These are phyloP conservation scores for Halichoeres trimaculatus DNA, from an alignment of 2,113 vertebrate genomes.

Conservation along the genomic window DNA sequence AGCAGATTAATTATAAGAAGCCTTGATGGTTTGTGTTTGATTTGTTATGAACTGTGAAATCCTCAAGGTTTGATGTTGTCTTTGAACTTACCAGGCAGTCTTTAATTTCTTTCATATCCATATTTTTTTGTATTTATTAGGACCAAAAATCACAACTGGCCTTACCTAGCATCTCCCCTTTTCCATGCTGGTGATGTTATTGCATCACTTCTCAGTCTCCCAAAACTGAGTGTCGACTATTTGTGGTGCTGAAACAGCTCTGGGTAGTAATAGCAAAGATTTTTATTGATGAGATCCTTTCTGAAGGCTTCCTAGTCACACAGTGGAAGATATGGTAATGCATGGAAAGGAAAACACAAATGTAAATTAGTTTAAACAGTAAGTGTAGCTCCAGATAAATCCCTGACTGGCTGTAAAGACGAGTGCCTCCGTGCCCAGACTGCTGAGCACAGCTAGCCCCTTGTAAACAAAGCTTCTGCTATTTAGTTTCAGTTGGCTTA, in stretches of 20 bases:
- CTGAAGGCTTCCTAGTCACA: slow-evolving; percentile 43
- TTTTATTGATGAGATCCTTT: slow-evolving; percentile 60
- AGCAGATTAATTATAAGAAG: not conserved
- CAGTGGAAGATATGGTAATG: slow-evolving; percentile 74
- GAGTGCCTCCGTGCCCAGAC: slow-evolving; percentile 73
- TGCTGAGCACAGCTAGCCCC: slow-evolving; percentile 72
- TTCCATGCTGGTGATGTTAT: slow-evolving; percentile 12
- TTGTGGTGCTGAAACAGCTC: slow-evolving; percentile 20
- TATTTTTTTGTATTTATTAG: slow-evolving; percentile 13
- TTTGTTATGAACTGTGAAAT: slow-evolving; percentile 13
- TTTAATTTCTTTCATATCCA: not conserved
- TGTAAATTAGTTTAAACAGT: slow-evolving; percentile 77
- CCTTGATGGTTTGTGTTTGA: slow-evolving; percentile 15
- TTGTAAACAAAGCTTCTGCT: slow-evolving; percentile 81
- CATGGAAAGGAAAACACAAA: slow-evolving; percentile 70
- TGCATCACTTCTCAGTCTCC: slow-evolving; percentile 34
- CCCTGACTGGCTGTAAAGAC: slow-evolving; percentile 77
- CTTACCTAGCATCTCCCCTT: not conserved
- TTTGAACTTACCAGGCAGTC: slow-evolving; percentile 11
- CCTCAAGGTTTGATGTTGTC: slow-evolving; percentile 7
- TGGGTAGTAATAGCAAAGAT: slow-evolving; percentile 49
- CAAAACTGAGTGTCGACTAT: slow-evolving; percentile 9
- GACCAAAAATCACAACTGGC: slow-evolving; percentile 16
- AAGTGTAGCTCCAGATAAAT: slow-evolving; percentile 79
- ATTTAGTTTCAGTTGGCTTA: slow-evolving; percentile 82